Base-by-base conservation (phyloP, 2,797 vertebrate genomes). In the Smutsia gigantea region DNA sequence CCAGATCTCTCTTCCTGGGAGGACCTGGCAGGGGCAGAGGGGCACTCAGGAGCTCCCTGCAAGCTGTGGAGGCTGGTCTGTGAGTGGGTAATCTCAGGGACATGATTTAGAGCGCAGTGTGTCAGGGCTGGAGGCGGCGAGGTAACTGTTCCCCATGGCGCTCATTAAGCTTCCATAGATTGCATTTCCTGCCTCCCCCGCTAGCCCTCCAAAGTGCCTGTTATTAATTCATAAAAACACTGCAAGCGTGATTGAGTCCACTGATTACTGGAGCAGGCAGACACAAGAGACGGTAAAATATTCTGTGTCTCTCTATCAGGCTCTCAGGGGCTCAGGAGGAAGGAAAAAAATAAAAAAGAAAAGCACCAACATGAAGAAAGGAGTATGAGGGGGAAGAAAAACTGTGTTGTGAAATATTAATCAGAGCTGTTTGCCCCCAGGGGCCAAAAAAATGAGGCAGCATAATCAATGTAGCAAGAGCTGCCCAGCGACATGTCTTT, bases 191-290 rank as follows among this genome's bases (percentile, higher is more conserved):
- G 98, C 98, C 98, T 99, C 98, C 98, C 97, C 97, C 55, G 79
- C 98, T 96, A 98, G 98, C 98, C 98, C 98, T 98, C 99, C 99
- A 98, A 99, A 99, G 98, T 98, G 98, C 97, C 98, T 98, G 99
- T 99, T 99, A 99, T 99, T 99, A 99, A 99, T 99, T 99, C 99
- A 99, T 99, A 99, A 99, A 99, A 99, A 99, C 98, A 99, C 98
- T 97, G 98, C 98, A 98, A 98, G 98, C 98, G 98, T 98, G 99
- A 99, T 99, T 98, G 99, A 99, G 98, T 98, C 99, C 98, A 98
- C 99, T 98, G 98, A 98, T 99, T 99, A 97, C 98, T 97, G 98
- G 97, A 99, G 99, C 99, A 98, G 98, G 98, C 98, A 99, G 98
- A 98, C 98, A 96, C 94, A 51, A 97, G 98, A 98, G 98, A 98